Evolutionary conservation across 2,113 vertebrate species (phyloP).

Genomic region (Microtus montanus): DNA sequence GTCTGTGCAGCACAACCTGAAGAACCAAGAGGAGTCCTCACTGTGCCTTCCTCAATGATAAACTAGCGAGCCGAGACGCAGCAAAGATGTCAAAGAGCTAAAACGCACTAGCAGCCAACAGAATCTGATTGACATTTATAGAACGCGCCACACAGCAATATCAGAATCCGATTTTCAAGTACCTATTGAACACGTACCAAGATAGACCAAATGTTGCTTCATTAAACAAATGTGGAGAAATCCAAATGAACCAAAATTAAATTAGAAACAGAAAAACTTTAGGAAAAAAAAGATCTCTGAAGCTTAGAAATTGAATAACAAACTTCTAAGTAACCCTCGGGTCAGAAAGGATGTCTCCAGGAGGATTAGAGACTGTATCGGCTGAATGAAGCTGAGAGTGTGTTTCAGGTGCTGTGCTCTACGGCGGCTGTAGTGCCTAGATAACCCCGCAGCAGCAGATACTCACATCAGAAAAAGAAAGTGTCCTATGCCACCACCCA

Average conservation of each 20-base stretch:
- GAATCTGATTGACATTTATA: not conserved
- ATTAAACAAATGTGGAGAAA: constrained; percentile 29
- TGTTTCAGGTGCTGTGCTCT: not conserved
- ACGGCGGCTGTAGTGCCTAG: not conserved
- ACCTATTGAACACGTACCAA: constrained; percentile 4
- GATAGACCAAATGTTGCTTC: constrained; percentile 23
- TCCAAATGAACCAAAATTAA: constrained; percentile 27
- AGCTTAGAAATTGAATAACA: constrained; percentile 9
- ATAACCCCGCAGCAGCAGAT: not conserved
- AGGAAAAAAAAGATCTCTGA: not conserved
- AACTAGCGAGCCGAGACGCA: not conserved
- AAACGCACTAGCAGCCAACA: not conserved
- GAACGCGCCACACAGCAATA: not conserved
- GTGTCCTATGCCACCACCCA: not conserved
- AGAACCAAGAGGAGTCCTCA: not conserved
- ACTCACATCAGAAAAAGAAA: not conserved
- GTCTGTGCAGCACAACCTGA: not conserved
- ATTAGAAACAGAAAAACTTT: not conserved
- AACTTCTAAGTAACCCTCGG: not conserved
- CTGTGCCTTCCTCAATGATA: not conserved
- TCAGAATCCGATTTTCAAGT: constrained; percentile 3
- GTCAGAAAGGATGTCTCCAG: not conserved
- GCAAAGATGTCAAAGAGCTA: not conserved
- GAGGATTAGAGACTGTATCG: not conserved
- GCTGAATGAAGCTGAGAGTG: not conserved